Evolutionary conservation across 2,113 vertebrate species (phyloP).

Genomic region (Lampris incognitus): DNA sequence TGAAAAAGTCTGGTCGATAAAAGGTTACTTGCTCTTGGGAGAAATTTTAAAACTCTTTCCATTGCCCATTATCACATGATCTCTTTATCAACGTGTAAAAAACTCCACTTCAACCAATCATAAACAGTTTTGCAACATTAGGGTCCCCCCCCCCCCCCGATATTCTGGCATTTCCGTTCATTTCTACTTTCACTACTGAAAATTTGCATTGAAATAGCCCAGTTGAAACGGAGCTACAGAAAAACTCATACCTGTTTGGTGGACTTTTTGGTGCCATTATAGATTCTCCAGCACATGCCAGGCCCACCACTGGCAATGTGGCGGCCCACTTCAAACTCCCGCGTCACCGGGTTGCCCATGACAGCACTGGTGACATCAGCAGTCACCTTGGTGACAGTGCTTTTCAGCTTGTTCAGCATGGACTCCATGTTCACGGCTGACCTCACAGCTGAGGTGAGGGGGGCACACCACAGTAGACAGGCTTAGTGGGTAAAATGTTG

Average conservation of each 20-base stretch:
- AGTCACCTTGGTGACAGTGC: constrained; percentile 97
- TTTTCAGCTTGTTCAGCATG: constrained; percentile 98
- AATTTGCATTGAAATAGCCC: too few species aligned
- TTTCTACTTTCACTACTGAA: too few species aligned
- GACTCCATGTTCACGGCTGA: constrained; percentile 90
- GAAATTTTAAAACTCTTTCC: too few species aligned
- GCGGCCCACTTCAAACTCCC: constrained; percentile 96
- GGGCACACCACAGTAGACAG: constrained; percentile 4
- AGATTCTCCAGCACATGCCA: constrained; percentile 96
- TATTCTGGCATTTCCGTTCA: too few species aligned
- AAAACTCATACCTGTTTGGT: constrained; percentile 92
- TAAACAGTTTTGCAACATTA: too few species aligned
- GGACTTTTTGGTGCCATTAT: constrained; percentile 97
- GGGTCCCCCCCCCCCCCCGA: too few species aligned
- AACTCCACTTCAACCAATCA: too few species aligned
- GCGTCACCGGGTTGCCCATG: constrained; percentile 98
- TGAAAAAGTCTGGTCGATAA: too few species aligned
- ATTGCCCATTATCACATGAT: too few species aligned
- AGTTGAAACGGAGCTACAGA: neutral
- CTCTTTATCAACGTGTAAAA: too few species aligned
- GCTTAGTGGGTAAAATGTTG: neutral
- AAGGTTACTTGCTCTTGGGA: too few species aligned
- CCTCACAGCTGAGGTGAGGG: constrained; percentile 42
- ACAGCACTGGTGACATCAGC: constrained; percentile 98
- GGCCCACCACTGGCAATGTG: constrained; percentile 97